Conservation (phyloP, 2,888 invertebrate genomes). For the Lasioglossum leucozonium region DNA sequence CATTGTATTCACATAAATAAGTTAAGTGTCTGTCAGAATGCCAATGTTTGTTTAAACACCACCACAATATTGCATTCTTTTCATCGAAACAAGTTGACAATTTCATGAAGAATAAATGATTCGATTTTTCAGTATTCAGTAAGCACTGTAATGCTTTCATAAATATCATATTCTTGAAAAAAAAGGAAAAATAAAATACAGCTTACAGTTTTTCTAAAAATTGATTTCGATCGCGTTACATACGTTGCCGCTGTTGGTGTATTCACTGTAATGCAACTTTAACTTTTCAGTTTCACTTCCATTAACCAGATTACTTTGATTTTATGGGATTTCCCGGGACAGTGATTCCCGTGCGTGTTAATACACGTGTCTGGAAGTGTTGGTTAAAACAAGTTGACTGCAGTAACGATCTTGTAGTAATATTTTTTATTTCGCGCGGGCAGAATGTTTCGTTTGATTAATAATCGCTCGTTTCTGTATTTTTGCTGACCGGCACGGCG, state of each 20-base stretch:
- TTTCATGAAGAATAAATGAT: not conserved
- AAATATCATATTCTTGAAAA: not conserved
- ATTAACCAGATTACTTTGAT: not conserved
- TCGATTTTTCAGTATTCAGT: not conserved
- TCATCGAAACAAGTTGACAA: not conserved
- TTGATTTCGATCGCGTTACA: too few species aligned
- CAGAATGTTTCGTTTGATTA: slow-evolving; percentile 5
- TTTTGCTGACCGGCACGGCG: not conserved
- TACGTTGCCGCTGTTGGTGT: not conserved
- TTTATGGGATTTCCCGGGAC: not conserved
- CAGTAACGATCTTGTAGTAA: not conserved
- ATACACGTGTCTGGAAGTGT: not conserved
- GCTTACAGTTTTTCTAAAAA: too few species aligned
- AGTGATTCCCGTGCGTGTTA: not conserved
- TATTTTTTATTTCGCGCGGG: not conserved
- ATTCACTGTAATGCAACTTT: not conserved
- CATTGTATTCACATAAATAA: not conserved
- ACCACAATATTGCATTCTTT: not conserved
- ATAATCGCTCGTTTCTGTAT: slow-evolving; percentile 9
- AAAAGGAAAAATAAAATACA: too few species aligned
- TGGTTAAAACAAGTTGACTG: not conserved
- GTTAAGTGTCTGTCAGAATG: too few species aligned
- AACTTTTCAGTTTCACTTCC: not conserved
- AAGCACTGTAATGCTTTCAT: not conserved
- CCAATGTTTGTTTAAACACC: not conserved